Base-by-base conservation (phyloP, 1,140 invertebrate genomes). In the Pararge aegeria region DNA sequence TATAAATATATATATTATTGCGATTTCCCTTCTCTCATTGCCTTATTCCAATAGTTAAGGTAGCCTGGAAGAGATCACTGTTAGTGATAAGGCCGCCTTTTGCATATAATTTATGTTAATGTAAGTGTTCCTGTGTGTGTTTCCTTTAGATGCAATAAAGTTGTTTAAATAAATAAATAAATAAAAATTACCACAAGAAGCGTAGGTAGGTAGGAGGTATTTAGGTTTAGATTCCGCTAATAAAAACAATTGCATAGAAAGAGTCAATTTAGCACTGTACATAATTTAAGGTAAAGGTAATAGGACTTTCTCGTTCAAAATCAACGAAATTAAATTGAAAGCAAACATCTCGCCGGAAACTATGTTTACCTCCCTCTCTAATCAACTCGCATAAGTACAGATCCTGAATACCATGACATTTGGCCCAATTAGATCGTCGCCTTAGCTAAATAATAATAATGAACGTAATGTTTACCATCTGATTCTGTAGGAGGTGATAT, bases 281-380 rank as follows among this genome's bases (percentile, higher is more conserved):
- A 37, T 55, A 19, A 30, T 20, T 46, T 51, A 30, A 19, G 13
- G 15, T 50, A 5, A 52, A 55, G 38, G 5, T 40, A 40, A 40
- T 16, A 6, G 13, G 13, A 40, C 38, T 53, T 48, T 63, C 18
- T 4, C 40, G 38, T 38, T 49, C 24, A 51, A 56, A 34, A 55
- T 55, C 40, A 51, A 64, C 49, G 50, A 52, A 62, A 60, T 46
- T 64, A 65, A 74, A 75, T 78, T 69, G 66, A 75, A 75, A 53
- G 49, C 61, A 73, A 78, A 78, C 65, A 71, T 52, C 54, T 59
- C 9, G 16, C 13, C 6, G 16, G 5, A 40, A 54, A 64, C 64
- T 64, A 72, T 66, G 53, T 72, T 64, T 55, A 60, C 55, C 58
- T 55, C 65, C n/a, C 54, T 62, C 30, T 52, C 68, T 71, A 78